Evolutionary conservation across 2,797 vertebrate species (phyloP).

Genomic region (Hydrocynus forskahlii): DNA sequence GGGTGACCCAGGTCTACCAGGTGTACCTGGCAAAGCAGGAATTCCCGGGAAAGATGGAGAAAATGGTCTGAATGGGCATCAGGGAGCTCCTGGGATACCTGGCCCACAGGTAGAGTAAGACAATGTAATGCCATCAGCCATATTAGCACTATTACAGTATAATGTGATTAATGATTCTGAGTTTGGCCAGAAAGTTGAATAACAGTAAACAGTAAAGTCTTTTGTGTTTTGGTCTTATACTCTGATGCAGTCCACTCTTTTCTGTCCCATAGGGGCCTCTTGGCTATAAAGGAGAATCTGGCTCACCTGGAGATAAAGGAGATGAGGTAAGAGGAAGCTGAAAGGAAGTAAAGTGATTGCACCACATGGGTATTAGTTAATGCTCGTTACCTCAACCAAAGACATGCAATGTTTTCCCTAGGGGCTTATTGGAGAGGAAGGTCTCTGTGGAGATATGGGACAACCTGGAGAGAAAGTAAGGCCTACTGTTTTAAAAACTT

Average conservation of each 20-base stretch:
- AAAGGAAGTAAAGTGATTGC: not conserved
- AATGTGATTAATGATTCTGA: not conserved
- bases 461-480: conserved; percentile 85
- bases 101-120: conserved; percentile 78
- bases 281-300: conserved; percentile 86
- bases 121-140: not conserved
- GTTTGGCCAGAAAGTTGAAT: not conserved
- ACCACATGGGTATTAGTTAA: not conserved
- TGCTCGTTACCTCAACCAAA: not conserved
- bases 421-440: conserved; percentile 81
- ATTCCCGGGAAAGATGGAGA: conserved; percentile 78
- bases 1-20: conserved; percentile 81
- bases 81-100: conserved; percentile 74
- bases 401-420: conserved; percentile 53
- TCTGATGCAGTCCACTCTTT: not conserved
- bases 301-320: conserved; percentile 83
- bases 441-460: conserved; percentile 77
- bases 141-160: conserved; percentile 1
- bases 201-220: not conserved
- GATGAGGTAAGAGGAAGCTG: conserved; percentile 81
- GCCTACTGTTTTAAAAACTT: conserved; percentile 1
- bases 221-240: not conserved
- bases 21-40: conserved; percentile 76
- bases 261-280: conserved; percentile 77
- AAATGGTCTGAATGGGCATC: conserved; percentile 80